Base-by-base conservation (phyloP, 2,797 vertebrate genomes). In the Xenentodon cancila region DNA sequence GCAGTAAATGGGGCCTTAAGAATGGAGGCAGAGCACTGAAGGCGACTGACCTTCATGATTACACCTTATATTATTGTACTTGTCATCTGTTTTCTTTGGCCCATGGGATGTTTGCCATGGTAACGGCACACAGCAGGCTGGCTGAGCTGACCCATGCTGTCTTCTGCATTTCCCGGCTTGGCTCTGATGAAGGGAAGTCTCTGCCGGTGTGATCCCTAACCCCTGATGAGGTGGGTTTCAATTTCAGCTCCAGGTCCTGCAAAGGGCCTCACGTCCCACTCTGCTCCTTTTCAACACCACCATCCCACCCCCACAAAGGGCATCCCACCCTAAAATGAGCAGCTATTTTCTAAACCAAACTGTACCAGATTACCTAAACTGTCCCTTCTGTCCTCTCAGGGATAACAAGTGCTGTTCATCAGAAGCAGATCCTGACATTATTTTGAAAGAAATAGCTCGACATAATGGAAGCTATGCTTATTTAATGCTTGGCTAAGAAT, bases 211-310 rank as follows among this genome's bases (percentile, higher is more conserved):
- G 95, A 93, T 96, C 94, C 84, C 94, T 93, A 94, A 95, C 95
- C 95, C 94, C 91, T 95, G 94, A 97, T 95, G 96, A 97, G 95
- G 95, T 95, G 90, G 89, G 92, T 94, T 97, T 98, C 95, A 88
- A 94, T 97, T 96, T 96, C 95, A 93, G 89, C 89, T 91, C 91
- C 63, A 68, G 88, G 87, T 90, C 86, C 79, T 91, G 65, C 53
- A 3, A 20, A 73, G 93, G 94, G 93, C 90, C 94, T 81, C 84
- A 74, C 59, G 73, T 73, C 82, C 79, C 75, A 93, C 71, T 77
- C 70, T 59, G 65, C 82, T 71, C 61, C 58, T 64, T 64, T 69
- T 92, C 66, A 55, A 50, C 61, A 4, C 54, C 58, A 5, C 58
- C 47, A n/a, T 1, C 53, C 64, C 65, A n/a, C 25, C 57, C 69